Evolutionary conservation across 2,113 vertebrate genomes (phyloP), one percentile per base, ranked within the genome.

Genomic region (Brienomyrus longianalis): DNA sequence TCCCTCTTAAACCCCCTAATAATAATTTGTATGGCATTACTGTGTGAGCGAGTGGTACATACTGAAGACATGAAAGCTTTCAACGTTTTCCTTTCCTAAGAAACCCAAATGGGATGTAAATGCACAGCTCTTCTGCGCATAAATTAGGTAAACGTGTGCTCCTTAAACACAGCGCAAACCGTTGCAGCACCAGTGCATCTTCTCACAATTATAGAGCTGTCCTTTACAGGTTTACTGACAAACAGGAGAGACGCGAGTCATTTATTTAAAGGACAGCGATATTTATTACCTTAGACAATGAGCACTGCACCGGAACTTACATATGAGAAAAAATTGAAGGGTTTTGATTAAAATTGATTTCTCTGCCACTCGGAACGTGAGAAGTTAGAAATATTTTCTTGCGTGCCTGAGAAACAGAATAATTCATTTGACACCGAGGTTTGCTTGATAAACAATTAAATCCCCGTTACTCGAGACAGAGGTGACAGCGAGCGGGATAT

Each of bases 261-360:
- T 91, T 90, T 92, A 93, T 83, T 89, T 91, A 94, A 92, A 93
- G 3, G 91, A 93, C 93, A 94, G 93, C 93, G 93, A 93, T 94
- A 92, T 96, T 97, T 97, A 97, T 97, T 97, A 96, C 95, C 93
- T 95, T 94, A 94, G 95, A 96, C 96, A 96, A 97, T 97, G 95
- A 97, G 96, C 96, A 95, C 94, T 77, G 94, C 95, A 95, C 94
- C 93, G 94, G 95, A 97, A 97, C 96, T 96, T 97, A 95, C 95
- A 95, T 97, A 96, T 94, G 93, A 95, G 50, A 86, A 86, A 88
- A 62, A 95, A 94, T 93, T 92, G 96, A 97, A 95, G 95, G 97
- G 95, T 97, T 98, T 96, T 96, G 96, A 98, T 99, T 98, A 97
- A 97, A 98, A 98, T 98, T 97, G 97, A 98, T 98, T 99, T 98